Conservation (phyloP, 1,140 invertebrate genomes). For the silkworm (Bombyx mori) region ASM3026992v2 NC_085123.1:8330501-8331000, state of each 20-base stretch:
- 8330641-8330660: slow-evolving; percentile 75
- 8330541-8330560: no score
- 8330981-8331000: slow-evolving; percentile 79
- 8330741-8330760: slow-evolving; percentile 73
- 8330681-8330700: slow-evolving; percentile 79
- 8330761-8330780: slow-evolving; percentile 67
- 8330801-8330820: slow-evolving; percentile 15
- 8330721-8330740: slow-evolving; percentile 74
- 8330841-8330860: slow-evolving; percentile 3
- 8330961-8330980: slow-evolving; percentile 53
- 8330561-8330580: neutral
- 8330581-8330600: slow-evolving; percentile 8
- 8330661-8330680: slow-evolving; percentile 81
- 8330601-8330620: slow-evolving; percentile 8
- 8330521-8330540: no score
- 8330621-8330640: slow-evolving; percentile 68
- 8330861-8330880: slow-evolving; percentile 9
- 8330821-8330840: slow-evolving; percentile 4
- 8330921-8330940: slow-evolving; percentile 25
- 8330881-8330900: slow-evolving; percentile 15
- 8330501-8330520: no score
- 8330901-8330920: slow-evolving; percentile 22
- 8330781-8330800: slow-evolving; percentile 51
- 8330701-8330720: slow-evolving; percentile 72
- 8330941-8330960: slow-evolving; percentile 30